Evolutionary conservation across 2,888 invertebrate genomes (phyloP).

Genomic region (Frankliniella fusca): DNA sequence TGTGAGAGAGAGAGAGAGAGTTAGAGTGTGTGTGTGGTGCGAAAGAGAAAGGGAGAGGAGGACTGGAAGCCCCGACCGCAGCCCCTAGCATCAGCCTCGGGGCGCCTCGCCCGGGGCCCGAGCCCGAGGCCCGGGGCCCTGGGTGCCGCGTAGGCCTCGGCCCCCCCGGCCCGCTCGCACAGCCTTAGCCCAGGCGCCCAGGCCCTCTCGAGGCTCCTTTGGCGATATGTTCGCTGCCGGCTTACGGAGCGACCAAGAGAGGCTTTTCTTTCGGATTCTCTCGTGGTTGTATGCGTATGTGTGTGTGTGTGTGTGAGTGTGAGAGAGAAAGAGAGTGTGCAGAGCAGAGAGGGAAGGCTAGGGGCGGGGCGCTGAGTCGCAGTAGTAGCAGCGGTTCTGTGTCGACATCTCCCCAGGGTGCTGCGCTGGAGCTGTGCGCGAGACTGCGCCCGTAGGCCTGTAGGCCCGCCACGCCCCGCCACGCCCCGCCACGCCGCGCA

Average conservation of each 20-base stretch:
- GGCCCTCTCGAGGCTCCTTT: no score
- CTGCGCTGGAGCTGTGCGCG: neutral
- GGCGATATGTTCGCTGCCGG: constrained; percentile 15
- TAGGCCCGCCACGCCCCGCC: neutral
- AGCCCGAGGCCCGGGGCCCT: no score
- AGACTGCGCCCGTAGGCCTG: neutral
- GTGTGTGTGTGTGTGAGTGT: neutral
- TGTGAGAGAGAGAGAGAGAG: neutral
- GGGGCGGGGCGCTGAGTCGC: neutral
- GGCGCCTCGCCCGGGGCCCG: no score
- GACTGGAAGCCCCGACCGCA: no score
- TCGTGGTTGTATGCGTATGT: neutral
- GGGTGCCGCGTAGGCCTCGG: no score
- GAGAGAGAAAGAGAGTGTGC: neutral
- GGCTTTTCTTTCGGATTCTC: neutral
- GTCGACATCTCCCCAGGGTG: neutral
- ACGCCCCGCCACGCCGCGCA: neutral
- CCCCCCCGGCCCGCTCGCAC: no score
- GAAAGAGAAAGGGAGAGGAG: no score
- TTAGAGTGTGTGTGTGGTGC: neutral
- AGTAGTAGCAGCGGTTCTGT: neutral
- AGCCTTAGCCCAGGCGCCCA: no score
- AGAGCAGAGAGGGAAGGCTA: no score
- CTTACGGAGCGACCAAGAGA: neutral
- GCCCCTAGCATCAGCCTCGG: no score